Percentiles rank a stretch among this genome's conserved stretches.
These are phyloP conservation scores for Fregetta grallaria DNA, from an alignment of 2,113 vertebrate species.

Conservation along the genomic window DNA sequence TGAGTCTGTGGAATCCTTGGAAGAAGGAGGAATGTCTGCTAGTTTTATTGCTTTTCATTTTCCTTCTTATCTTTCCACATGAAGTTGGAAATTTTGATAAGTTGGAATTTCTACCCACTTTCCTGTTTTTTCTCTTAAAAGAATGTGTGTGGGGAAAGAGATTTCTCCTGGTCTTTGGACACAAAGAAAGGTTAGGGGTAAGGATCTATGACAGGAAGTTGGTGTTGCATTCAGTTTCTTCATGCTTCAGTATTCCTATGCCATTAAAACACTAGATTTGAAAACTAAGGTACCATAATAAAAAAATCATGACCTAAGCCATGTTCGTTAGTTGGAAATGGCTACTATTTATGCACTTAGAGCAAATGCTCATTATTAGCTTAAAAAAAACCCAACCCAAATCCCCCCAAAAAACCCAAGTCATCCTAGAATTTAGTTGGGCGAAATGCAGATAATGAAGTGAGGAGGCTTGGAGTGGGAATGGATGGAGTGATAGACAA, in stretches of 20 bases:
- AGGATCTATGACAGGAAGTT: neutral
- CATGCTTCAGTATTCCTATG: neutral
- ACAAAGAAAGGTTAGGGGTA: neutral
- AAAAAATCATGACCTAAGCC: neutral
- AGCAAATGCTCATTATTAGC: neutral
- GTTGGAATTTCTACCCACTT: neutral
- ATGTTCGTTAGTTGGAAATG: neutral
- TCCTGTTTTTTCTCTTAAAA: neutral
- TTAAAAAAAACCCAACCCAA: neutral
- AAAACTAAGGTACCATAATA: neutral
- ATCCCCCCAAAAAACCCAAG: neutral
- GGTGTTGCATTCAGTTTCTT: neutral
- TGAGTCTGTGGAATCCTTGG: neutral
- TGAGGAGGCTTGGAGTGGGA: neutral
- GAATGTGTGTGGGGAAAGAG: neutral
- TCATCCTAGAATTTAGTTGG: neutral
- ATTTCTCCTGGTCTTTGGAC: neutral
- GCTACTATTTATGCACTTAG: neutral
- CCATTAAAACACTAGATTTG: neutral
- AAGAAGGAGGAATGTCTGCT: neutral
- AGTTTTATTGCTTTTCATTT: neutral
- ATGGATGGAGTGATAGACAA: neutral
- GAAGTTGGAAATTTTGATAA: neutral
- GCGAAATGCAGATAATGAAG: neutral
- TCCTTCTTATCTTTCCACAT: neutral